These are phyloP conservation scores for Tenthredo distinguenda DNA, from an alignment of 2,888 invertebrate genomes.

Conservation along the genomic window DNA sequence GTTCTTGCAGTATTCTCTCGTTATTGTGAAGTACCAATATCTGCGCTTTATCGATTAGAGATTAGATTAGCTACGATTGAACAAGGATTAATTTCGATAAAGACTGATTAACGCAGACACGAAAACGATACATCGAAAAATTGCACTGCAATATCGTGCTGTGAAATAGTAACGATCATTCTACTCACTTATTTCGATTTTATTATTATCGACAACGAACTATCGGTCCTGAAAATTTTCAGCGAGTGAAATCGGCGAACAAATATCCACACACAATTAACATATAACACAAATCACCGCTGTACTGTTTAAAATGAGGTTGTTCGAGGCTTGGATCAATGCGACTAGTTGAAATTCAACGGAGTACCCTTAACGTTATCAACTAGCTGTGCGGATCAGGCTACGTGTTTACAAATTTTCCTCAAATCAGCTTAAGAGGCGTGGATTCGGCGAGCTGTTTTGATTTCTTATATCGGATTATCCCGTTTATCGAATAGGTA, in stretches of 20 bases:
- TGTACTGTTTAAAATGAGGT: not conserved
- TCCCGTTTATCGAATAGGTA: not conserved
- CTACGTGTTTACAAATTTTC: no score
- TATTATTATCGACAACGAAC: not conserved
- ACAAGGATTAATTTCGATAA: no score
- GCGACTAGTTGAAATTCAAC: not conserved
- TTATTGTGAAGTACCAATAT: no score
- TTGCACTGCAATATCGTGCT: not conserved
- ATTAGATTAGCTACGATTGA: no score
- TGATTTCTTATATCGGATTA: not conserved
- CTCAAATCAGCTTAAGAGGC: not conserved
- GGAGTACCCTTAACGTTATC: not conserved
- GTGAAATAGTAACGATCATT: no score
- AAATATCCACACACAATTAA: not conserved
- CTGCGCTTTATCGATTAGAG: no score
- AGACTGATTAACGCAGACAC: not conserved
- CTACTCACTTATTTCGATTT: not conserved
- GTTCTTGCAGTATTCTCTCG: no score
- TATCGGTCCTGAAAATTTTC: not conserved
- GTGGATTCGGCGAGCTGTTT: not conserved
- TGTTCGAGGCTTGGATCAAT: not conserved
- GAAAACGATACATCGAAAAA: not conserved
- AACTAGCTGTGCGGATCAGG: not conserved
- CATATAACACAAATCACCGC: not conserved
- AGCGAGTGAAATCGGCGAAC: not conserved